These are phyloP conservation scores for Octodon degus DNA, from an alignment of 2,113 vertebrate species.

Conservation along the genomic window DNA sequence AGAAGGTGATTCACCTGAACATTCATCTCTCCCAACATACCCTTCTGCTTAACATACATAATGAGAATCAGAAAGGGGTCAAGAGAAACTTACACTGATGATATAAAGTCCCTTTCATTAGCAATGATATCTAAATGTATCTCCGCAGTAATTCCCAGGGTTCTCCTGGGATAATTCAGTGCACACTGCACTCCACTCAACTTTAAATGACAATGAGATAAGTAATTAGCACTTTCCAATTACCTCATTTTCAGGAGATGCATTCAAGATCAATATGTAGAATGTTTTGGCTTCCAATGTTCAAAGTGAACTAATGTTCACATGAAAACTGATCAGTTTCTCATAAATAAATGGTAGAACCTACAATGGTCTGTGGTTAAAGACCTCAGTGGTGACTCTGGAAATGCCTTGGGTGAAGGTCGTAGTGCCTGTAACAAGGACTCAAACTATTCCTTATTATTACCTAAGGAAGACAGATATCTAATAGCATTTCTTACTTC, in stretches of 20 bases:
- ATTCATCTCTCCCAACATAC: not conserved
- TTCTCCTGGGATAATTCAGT: not conserved
- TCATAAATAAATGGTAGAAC: not conserved
- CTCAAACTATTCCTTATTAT: slow-evolving; percentile 6
- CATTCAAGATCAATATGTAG: not conserved
- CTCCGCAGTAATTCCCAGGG: not conserved
- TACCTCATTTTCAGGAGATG: slow-evolving; percentile 13
- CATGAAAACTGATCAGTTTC: not conserved
- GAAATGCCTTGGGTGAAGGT: not conserved
- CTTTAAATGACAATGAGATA: slow-evolving; percentile 70
- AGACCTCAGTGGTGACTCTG: not conserved
- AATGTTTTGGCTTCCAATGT: not conserved
- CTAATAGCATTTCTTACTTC: not conserved
- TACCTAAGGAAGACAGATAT: not conserved
- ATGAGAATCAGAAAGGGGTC: not conserved
- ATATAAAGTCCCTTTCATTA: not conserved
- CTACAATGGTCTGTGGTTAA: not conserved
- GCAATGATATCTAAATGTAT: not conserved
- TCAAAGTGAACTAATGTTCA: not conserved
- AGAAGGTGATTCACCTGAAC: not conserved
- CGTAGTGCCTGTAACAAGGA: not conserved
- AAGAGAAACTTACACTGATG: not conserved
- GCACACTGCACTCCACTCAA: slow-evolving; percentile 56
- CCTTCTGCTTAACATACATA: not conserved
- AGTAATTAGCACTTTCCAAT: slow-evolving; percentile 54